phyloP scores from a whole-genome alignment of 1,140 invertebrate species.

The Heterodera carotae region DNA sequence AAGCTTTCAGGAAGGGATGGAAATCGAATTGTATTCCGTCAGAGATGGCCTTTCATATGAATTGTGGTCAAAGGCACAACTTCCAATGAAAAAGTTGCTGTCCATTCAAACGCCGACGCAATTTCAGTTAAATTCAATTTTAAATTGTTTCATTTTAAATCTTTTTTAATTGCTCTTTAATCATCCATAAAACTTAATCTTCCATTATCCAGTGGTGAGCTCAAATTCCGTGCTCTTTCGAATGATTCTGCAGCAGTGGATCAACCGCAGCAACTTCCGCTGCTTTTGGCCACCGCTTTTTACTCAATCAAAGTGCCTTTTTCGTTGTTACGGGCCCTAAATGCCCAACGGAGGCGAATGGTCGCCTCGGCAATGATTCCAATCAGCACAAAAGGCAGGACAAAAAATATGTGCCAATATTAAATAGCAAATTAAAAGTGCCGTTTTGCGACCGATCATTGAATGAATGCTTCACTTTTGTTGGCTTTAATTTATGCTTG shows the following conservation, averaged over 20 bases:
- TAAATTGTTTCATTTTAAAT: not conserved
- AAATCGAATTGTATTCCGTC: conserved; percentile 27
- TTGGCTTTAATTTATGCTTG: no score
- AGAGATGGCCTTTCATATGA: conserved; percentile 21
- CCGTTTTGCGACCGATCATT: no score
- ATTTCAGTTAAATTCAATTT: not conserved
- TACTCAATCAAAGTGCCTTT: conserved; percentile 48
- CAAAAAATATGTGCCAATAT: no score
- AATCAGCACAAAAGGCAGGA: not conserved
- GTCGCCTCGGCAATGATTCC: conserved; percentile 21
- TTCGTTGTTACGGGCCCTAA: conserved; percentile 43
- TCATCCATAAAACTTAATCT: no score
- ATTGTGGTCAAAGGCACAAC: conserved; percentile 19
- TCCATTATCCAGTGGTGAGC: no score
- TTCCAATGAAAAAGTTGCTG: conserved; percentile 33
- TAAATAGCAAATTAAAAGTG: not conserved
- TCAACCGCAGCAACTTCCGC: conserved; percentile 7
- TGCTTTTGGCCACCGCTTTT: conserved; percentile 30
- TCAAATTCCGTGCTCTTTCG: conserved; percentile 11
- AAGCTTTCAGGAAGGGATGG: conserved; percentile 29
- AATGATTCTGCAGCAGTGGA: not conserved
- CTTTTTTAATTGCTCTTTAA: no score
- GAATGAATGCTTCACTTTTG: no score
- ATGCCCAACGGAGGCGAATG: conserved; percentile 45
- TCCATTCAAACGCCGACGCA: conserved; percentile 28